Conservation (phyloP, 1,140 invertebrate genomes). For the Macrotrachela quadricornifera region DNA sequence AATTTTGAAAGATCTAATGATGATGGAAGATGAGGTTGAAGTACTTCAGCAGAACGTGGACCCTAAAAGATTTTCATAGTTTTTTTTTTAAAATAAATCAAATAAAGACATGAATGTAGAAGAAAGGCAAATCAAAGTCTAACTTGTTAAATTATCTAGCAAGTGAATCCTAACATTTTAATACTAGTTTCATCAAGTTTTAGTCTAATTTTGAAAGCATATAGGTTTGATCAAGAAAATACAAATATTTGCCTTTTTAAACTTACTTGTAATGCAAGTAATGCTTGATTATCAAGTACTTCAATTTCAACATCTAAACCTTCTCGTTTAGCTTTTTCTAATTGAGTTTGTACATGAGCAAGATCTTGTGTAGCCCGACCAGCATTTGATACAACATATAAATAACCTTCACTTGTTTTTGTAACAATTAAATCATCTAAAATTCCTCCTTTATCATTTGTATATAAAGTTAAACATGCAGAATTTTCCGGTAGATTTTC, state of each 20-base stretch:
- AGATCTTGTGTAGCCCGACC: constrained; percentile 45
- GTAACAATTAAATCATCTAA: constrained; percentile 87
- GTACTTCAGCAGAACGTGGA: too few species aligned
- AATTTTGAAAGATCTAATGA: constrained; percentile 44
- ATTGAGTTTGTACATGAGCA: constrained; percentile 22
- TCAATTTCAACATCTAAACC: constrained; percentile 54
- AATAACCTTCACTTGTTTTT: constrained; percentile 47
- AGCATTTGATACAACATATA: constrained; percentile 91
- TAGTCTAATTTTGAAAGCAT: too few species aligned
- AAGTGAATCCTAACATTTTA: too few species aligned
- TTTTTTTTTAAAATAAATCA: too few species aligned
- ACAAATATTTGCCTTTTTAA: too few species aligned
- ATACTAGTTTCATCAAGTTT: too few species aligned
- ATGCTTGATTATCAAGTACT: constrained; percentile 50
- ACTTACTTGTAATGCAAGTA: constrained; percentile 65
- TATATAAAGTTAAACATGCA: constrained; percentile 66
- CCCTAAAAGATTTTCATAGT: too few species aligned
- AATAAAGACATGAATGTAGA: too few species aligned
- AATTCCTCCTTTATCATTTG: constrained; percentile 68
- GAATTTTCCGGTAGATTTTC: constrained; percentile 37
- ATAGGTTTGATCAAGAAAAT: too few species aligned
- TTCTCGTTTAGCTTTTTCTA: constrained; percentile 32
- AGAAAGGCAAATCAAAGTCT: too few species aligned
- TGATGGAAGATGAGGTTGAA: too few species aligned
- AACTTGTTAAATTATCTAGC: too few species aligned